These are phyloP conservation scores for Monochamus alternatus DNA, from an alignment of 2,888 invertebrate species.

Conservation along the genomic window DNA sequence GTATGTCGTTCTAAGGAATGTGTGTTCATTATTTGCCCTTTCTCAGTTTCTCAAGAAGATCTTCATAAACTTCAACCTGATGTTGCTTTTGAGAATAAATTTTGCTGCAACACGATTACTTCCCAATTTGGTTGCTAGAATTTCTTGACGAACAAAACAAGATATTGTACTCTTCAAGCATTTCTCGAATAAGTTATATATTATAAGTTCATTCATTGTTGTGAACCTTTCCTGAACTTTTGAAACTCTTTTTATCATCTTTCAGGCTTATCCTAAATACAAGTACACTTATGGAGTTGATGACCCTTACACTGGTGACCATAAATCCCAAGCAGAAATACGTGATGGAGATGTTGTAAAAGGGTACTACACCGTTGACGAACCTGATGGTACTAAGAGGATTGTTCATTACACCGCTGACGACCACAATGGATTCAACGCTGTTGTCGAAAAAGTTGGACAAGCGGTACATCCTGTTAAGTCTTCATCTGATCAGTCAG, in stretches of 20 bases:
- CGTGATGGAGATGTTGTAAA: conserved; percentile 75
- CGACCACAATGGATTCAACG: conserved; percentile 58
- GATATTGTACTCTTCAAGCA: too few relatives aligned
- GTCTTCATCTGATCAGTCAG: conserved; percentile 25
- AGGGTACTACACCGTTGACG: conserved; percentile 58
- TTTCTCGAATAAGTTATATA: too few relatives aligned
- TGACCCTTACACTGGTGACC: conserved; percentile 75
- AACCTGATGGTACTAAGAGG: conserved; percentile 59
- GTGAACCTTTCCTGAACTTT: background rate
- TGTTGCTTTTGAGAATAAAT: too few relatives aligned
- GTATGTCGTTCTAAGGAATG: too few relatives aligned
- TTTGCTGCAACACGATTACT: too few relatives aligned
- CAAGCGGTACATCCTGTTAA: conserved; percentile 71
- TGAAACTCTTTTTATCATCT: conserved; percentile 20
- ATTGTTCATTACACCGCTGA: conserved; percentile 50
- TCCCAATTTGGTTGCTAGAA: too few relatives aligned
- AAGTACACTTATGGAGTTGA: conserved; percentile 74
- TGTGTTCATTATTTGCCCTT: too few relatives aligned
- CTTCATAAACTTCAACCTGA: too few relatives aligned
- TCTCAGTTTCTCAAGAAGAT: too few relatives aligned
- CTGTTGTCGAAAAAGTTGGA: conserved; percentile 76
- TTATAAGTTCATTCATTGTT: conserved; percentile 4
- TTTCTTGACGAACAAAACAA: too few relatives aligned
- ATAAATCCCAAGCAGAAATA: conserved; percentile 71
- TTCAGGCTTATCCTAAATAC: conserved; percentile 74